Percentiles rank a stretch among this genome's conserved stretches.
phyloP scores from a whole-genome alignment of 2,888 invertebrate species.

The Dryobota labecula region DNA sequence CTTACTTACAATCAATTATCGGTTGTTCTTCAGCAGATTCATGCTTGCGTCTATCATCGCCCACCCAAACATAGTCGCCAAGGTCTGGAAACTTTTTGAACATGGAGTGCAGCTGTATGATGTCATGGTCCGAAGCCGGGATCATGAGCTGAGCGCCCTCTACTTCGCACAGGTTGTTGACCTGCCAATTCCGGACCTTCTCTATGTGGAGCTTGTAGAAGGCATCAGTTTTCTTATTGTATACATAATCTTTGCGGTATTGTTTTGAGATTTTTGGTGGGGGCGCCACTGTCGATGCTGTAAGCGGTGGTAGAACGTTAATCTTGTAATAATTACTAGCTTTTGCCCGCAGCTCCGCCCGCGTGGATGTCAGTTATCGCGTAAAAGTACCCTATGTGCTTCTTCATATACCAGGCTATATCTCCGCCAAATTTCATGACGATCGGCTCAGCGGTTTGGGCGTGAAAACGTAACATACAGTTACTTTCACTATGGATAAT shows the following conservation, averaged over 20 bases:
- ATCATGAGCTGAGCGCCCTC: constrained; percentile 78
- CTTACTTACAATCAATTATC: constrained; percentile 65
- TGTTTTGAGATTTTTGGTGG: constrained; percentile 61
- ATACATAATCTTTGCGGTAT: constrained; percentile 79
- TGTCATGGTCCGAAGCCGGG: constrained; percentile 67
- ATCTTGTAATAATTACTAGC: not conserved
- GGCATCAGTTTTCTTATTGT: constrained; percentile 74
- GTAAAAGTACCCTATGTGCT: too few relatives aligned
- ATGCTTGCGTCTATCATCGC: constrained; percentile 69
- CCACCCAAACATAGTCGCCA: constrained; percentile 73
- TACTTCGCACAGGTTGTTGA: constrained; percentile 61
- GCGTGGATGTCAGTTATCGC: too few relatives aligned
- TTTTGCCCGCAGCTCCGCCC: too few relatives aligned
- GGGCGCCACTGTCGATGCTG: constrained; percentile 51
- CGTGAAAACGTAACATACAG: too few relatives aligned
- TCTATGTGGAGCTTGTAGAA: constrained; percentile 83
- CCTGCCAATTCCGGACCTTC: not conserved
- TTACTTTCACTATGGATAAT: too few relatives aligned
- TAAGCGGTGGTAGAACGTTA: not conserved
- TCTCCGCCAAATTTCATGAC: too few relatives aligned
- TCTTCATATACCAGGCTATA: too few relatives aligned
- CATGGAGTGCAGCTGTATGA: constrained; percentile 76
- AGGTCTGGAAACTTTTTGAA: constrained; percentile 79
- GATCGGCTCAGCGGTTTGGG: too few relatives aligned
- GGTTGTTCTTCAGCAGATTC: constrained; percentile 74